phyloP scores from a whole-genome alignment of 2,113 vertebrate genomes.

The Cinclus cinclus region DNA sequence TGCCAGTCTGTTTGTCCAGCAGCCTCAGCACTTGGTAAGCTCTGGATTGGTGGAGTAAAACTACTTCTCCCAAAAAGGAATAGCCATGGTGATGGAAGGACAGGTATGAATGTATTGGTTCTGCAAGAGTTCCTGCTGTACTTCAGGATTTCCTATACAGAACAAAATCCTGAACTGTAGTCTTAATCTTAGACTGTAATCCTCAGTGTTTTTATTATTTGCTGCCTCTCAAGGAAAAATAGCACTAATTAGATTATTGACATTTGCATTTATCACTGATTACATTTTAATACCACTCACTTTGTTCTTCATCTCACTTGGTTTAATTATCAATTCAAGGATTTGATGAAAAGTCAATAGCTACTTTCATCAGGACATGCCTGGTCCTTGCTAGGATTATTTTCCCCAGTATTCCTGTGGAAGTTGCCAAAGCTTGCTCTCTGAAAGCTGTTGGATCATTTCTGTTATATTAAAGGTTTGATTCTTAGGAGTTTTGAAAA shows the following conservation, averaged over 20 bases:
- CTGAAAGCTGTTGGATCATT: neutral
- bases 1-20: neutral
- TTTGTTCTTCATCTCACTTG: conserved; percentile 13
- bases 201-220: neutral
- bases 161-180: neutral
- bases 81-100: neutral
- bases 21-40: neutral
- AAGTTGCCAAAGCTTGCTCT: neutral
- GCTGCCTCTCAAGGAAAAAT: neutral
- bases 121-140: neutral
- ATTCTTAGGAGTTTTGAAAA: neutral
- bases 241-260: conserved; percentile 46
- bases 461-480: neutral
- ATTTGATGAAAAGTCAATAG: conserved; percentile 43
- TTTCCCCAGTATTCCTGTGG: neutral
- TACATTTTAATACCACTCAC: conserved; percentile 26
- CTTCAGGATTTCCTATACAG: neutral
- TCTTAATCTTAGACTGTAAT: neutral
- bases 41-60: neutral
- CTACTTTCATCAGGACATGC: neutral
- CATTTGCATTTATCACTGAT: conserved; percentile 48
- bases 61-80: neutral
- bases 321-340: conserved; percentile 16
- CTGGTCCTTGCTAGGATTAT: neutral
- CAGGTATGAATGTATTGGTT: neutral